Base-by-base conservation (phyloP, 2,797 vertebrate genomes). In the Coracias cyanogaster region DNA sequence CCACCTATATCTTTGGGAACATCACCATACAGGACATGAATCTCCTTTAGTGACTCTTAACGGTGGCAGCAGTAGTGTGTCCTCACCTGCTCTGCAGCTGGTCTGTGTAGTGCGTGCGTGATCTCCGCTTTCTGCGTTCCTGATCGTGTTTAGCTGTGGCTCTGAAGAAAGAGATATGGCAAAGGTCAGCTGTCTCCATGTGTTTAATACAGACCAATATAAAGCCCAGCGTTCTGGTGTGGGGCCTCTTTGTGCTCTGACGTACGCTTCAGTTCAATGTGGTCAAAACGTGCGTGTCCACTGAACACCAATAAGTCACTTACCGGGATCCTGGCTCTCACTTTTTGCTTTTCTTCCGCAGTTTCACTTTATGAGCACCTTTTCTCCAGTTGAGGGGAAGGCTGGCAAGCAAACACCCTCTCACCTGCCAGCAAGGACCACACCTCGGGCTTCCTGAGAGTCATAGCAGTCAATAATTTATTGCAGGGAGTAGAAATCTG, bases 361-460 rank as follows among this genome's bases (percentile, higher is more conserved):
- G 72, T 79, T 87, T 86, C 82, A 71, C n/a, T 86, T 95, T 79
- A 57, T 76, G 87, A 94, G 54, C 51, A 96, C 83, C 95, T 98
- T 97, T 96, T 70, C 89, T 98, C 95, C 71, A 90, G 66, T 28
- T 95, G 83, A 57, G 90, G 86, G 77, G 82, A 94, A 93, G 94
- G 90, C 95, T 98, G 91, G 93, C 91, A 97, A 96, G 85, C 82
- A 96, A 74, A 91, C 65, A 92, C 81, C 72, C 74, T 95, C 82
- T 94, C 89, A 97, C 89, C 95, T 98, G 93, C 94, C 87, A 91
- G 93, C 52, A 74, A 86, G 29, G 86, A 97, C 84, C 96, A 97
- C 79, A 48, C 97, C 95, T 97, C 95, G 92, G 74, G 83, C 96
- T 97, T 94, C 82, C 85, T 93, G 46, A 69, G 58, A 96, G 39